These are phyloP conservation scores for Dicyema japonicum DNA, from an alignment of 1,140 invertebrate genomes.

Conservation along the genomic window DNA sequence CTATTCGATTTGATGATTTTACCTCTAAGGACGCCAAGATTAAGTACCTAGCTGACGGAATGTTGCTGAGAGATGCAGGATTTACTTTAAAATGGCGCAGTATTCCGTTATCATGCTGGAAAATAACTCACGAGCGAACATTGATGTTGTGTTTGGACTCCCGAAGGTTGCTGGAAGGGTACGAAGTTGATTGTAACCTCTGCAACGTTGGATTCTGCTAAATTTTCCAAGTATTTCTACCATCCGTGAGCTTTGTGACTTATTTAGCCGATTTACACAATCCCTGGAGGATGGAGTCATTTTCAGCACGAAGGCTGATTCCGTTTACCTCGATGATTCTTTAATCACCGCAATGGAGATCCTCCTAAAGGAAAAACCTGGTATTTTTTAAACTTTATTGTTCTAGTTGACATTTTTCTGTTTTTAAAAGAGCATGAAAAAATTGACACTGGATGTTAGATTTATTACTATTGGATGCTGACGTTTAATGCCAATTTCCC, in stretches of 20 bases:
- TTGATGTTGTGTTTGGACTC: slow-evolving; percentile 73
- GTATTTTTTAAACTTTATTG: too few relatives aligned
- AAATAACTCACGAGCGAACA: slow-evolving; percentile 89
- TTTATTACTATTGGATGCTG: slow-evolving; percentile 87
- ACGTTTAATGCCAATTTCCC: slow-evolving; percentile 75
- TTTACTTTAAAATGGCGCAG: slow-evolving; percentile 56
- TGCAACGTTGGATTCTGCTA: slow-evolving; percentile 23
- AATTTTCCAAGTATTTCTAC: slow-evolving; percentile 25
- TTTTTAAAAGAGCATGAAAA: slow-evolving; percentile 92
- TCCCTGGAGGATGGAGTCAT: slow-evolving; percentile 49
- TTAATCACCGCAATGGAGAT: slow-evolving; percentile 97
- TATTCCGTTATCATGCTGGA: slow-evolving; percentile 94
- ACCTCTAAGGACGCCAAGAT: slow-evolving; percentile 81
- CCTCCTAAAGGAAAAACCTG: slow-evolving; percentile 76
- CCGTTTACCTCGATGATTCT: slow-evolving; percentile 81
- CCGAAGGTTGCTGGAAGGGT: slow-evolving; percentile 31
- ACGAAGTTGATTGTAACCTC: slow-evolving; percentile 25
- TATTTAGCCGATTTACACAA: slow-evolving; percentile 19
- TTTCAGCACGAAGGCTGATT: slow-evolving; percentile 90
- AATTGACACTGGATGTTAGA: slow-evolving; percentile 91
- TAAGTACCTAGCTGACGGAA: slow-evolving; percentile 98
- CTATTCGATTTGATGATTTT: slow-evolving; percentile 95
- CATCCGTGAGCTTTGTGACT: neutral
- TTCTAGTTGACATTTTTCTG: slow-evolving; percentile 37
- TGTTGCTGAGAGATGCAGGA: slow-evolving; percentile 82